A percentile compares a stretch with the other conserved stretches of the same genome.
Conservation (phyloP, 2,888 invertebrate species). For the Oasisia sp. region DNA sequence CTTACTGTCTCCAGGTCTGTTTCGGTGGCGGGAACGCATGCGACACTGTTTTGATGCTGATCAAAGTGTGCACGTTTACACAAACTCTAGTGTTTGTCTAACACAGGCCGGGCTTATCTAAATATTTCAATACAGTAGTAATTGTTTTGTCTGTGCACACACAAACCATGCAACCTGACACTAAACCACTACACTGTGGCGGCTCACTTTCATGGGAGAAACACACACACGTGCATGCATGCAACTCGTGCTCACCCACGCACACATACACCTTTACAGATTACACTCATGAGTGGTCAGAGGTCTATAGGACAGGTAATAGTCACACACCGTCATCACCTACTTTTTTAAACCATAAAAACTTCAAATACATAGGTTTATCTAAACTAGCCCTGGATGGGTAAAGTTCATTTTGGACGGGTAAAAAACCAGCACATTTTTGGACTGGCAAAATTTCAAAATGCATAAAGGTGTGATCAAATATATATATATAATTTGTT, state of each 20-base stretch:
- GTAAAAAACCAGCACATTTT: no score
- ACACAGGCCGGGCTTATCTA: background rate
- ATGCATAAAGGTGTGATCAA: no score
- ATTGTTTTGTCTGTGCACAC: background rate
- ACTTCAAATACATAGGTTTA: no score
- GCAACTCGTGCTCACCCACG: background rate
- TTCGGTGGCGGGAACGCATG: background rate
- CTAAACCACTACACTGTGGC: background rate
- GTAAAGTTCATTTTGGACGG: no score
- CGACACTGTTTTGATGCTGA: background rate
- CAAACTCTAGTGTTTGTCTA: constrained; percentile 12
- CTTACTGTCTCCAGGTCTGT: background rate
- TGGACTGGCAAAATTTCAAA: no score
- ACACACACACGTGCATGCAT: background rate
- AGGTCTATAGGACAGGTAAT: no score
- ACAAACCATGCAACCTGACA: background rate
- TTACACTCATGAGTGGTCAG: no score
- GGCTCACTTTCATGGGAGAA: background rate
- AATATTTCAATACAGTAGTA: background rate
- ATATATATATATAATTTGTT: background rate
- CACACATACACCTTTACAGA: background rate
- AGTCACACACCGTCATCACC: no score
- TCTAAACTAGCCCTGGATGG: no score
- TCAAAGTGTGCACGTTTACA: background rate
- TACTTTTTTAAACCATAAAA: no score